Base-by-base conservation (phyloP, 2,888 invertebrate species). In the Ectemnius cavifrons region DNA sequence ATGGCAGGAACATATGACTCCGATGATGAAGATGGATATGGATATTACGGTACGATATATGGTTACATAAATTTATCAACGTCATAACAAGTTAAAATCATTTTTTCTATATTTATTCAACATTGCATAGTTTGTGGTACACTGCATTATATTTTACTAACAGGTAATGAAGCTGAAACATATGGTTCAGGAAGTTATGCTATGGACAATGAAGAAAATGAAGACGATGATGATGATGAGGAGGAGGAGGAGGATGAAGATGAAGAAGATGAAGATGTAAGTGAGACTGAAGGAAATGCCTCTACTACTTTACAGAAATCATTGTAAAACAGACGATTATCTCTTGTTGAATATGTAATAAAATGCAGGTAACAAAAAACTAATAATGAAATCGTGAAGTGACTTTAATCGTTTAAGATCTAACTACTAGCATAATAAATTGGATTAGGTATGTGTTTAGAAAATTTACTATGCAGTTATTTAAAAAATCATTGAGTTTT, bases 21-120 rank as follows among this genome's bases (percentile, higher is more conserved):
- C 76, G 95, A 95, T 84, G 95, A 94, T 77, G 94, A 94, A 85
- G 93, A 92, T 59, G 92, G 91, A 59, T 93, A 93, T 71, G 92
- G 91, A 59, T 92, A 91, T 84, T 91, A 92, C 63, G 92, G 92
- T 76, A 89, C 8, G 46, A 23, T 18, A 28, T 58, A 23, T 4
- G 20, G 63, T 69, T 20, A 16, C n/a, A 23, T 23, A 23, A 23
- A 23, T 23, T 49, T 73, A 27, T 49, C 45, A 61, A 11, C 5
- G n/a, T 27, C 20, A 18, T 23, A 37, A 47, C 47, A 56, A 6
- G 49, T 57, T 14, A n/a, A 2, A 20, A 14, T 16, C 52, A 4
- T 1, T 13, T 45, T 20, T 56, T 58, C 11, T 16, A 47, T 14
- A 46, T 61, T 61, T 16, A 18, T 49, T 6, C 46, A 6, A 6